Evolutionary conservation across 2,797 vertebrate genomes (phyloP).

Genomic region (Pangasius macronema): DNA sequence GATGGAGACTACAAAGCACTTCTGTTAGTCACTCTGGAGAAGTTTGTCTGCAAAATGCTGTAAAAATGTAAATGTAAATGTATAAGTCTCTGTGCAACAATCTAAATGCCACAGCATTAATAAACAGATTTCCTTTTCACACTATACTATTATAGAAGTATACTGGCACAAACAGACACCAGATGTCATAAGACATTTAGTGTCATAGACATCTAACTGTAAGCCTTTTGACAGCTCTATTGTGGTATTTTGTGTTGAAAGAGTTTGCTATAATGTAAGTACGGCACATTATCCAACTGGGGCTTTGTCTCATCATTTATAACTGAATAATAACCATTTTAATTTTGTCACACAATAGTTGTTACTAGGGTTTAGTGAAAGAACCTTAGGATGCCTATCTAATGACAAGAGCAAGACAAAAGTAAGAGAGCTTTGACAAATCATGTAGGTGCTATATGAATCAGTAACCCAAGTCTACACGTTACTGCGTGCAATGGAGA

Average conservation of each 20-base stretch:
- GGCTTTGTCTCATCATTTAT: not conserved
- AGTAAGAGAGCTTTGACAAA: not conserved
- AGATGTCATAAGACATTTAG: not conserved
- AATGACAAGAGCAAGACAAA: not conserved
- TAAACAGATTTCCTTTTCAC: not conserved
- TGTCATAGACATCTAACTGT: not conserved
- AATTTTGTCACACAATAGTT: not conserved
- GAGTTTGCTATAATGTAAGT: not conserved
- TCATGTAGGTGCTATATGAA: not conserved
- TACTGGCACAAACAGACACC: not conserved
- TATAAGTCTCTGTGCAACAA: not conserved
- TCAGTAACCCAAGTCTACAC: not conserved
- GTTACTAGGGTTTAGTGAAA: not conserved
- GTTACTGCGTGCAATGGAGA: not conserved
- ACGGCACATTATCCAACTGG: not conserved
- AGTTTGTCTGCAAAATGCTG: not conserved
- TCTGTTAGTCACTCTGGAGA: not conserved
- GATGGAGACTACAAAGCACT: not conserved
- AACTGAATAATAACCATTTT: not conserved
- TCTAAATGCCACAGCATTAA: not conserved
- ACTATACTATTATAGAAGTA: not conserved
- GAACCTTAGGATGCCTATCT: not conserved
- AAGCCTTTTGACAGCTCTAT: not conserved
- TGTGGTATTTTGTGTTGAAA: not conserved
- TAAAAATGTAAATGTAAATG: not conserved